phyloP scores from a whole-genome alignment of 2,113 vertebrate genomes.

The Apodemus sylvaticus region DNA sequence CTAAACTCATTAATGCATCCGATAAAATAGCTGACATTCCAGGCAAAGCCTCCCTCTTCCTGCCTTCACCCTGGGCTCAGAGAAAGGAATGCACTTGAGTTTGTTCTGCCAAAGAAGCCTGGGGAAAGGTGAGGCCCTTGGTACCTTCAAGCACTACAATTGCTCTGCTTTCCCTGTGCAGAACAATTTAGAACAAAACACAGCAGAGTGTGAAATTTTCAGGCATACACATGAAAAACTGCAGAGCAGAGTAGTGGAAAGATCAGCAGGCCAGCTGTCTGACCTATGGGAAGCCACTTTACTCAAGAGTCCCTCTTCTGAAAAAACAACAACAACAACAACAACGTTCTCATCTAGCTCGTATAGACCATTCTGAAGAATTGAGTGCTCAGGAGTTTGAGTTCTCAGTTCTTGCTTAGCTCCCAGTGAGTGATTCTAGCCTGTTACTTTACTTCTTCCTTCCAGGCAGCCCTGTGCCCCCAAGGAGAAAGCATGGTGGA shows the following conservation, averaged over 20 bases:
- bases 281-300: not conserved
- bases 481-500: not conserved
- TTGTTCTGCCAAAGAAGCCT: conserved; percentile 76
- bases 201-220: not conserved
- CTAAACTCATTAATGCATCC: conserved; percentile 87
- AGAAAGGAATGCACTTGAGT: conserved; percentile 82
- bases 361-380: not conserved
- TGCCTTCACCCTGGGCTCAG: conserved; percentile 81
- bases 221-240: not conserved
- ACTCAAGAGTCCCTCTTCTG: not conserved
- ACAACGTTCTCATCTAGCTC: not conserved
- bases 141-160: not conserved
- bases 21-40: conserved; percentile 89
- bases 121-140: conserved; percentile 60
- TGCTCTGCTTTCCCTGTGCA: conserved; percentile 28
- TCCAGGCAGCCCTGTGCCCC: not conserved
- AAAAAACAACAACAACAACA: not conserved
- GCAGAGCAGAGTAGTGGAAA: not conserved
- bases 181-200: not conserved
- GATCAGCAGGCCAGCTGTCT: not conserved
- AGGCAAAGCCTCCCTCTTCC: conserved; percentile 69
- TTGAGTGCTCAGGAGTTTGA: not conserved
- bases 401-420: not conserved
- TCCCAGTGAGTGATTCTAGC: not conserved
- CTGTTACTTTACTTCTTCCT: not conserved